Evolutionary conservation across 92 coral and sea anemone genomes (phyloP).

Genomic region (Porites divaricata): DNA sequence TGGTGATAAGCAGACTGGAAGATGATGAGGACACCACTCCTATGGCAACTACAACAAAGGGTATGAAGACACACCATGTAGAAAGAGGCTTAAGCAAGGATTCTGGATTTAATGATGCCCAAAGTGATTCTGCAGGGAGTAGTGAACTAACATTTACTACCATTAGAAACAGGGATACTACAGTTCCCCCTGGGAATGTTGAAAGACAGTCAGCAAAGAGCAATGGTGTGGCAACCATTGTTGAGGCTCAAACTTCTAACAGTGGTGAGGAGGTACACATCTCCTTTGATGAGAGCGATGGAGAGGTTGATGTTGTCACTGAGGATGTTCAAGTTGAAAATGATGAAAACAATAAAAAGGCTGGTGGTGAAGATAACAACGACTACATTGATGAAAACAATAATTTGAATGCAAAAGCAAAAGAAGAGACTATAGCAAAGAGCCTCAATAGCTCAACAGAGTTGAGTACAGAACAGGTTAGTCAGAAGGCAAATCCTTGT

Average conservation of each 20-base stretch:
- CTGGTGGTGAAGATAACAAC: background rate
- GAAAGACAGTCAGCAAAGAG: background rate
- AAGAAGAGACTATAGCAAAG: background rate
- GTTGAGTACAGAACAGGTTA: background rate
- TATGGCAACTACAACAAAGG: background rate
- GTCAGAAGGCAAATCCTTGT: background rate
- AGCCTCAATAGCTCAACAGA: background rate
- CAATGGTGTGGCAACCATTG: background rate
- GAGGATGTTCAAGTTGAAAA: background rate
- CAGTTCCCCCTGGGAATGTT: background rate
- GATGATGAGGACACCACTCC: background rate
- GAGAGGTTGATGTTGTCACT: conserved; percentile 30
- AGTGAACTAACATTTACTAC: conserved; percentile 1
- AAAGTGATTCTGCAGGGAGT: conserved; percentile 20
- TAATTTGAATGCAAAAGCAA: background rate
- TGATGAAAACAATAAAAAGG: background rate
- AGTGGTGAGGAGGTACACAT: background rate
- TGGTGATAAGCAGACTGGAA: conserved; percentile 25
- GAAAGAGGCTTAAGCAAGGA: background rate
- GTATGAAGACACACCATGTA: background rate
- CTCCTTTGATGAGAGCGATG: conserved; percentile 32
- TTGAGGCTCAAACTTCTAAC: background rate
- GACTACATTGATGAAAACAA: background rate
- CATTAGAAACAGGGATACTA: background rate
- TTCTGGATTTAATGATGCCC: conserved; percentile 19